A percentile compares a stretch with the other conserved stretches of the same genome.
Conservation (phyloP, 2,888 invertebrate genomes). For the Morinoia aosen region DNA sequence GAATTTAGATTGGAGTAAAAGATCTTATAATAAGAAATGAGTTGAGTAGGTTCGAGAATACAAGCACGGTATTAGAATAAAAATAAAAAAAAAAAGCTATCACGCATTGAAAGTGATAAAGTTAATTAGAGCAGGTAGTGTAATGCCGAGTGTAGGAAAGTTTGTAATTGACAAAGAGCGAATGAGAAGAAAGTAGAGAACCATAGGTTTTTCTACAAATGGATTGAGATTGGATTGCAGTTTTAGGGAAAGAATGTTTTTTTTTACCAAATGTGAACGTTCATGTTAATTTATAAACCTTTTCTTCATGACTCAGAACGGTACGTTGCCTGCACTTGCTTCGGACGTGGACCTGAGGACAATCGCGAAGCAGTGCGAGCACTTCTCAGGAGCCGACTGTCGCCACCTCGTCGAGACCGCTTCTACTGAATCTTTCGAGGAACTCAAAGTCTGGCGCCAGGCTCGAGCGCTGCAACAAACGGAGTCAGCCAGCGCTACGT, state of each 20-base stretch:
- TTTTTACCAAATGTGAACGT: too few species aligned
- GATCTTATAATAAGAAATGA: too few species aligned
- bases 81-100: too few species aligned
- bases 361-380: constrained; percentile 58
- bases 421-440: constrained; percentile 62
- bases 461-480: background rate
- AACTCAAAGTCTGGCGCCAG: constrained; percentile 53
- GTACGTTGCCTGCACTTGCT: constrained; percentile 83
- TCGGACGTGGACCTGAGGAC: constrained; percentile 61
- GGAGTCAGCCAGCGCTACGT: background rate
- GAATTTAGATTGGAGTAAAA: too few species aligned
- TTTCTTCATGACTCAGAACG: constrained; percentile 76
- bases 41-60: background rate
- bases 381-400: constrained; percentile 67
- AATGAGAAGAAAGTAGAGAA: too few species aligned
- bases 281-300: background rate
- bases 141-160: background rate
- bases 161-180: background rate
- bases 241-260: too few species aligned
- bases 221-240: too few species aligned
- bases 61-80: too few species aligned
- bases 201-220: too few species aligned
- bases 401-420: constrained; percentile 65
- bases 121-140: background rate
- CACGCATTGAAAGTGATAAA: too few species aligned